Evolutionary conservation across 2,797 vertebrate species (phyloP).

Genomic region (Takifugu ocellatus): DNA sequence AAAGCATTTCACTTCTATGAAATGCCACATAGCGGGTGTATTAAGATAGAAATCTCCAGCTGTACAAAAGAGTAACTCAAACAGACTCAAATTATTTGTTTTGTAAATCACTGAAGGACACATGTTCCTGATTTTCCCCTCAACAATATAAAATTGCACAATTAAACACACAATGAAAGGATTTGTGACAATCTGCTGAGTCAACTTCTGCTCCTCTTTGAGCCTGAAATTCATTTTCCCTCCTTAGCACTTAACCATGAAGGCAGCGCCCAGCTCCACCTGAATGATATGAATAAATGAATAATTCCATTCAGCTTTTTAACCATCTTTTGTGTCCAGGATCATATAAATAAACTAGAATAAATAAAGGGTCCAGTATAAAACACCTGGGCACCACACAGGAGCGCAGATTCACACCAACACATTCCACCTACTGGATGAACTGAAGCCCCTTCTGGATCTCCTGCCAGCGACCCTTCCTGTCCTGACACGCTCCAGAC

Average conservation of each 20-base stretch:
- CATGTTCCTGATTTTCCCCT: background rate
- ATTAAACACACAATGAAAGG: background rate
- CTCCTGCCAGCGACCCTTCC: conserved; percentile 87
- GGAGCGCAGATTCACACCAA: background rate
- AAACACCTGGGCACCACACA: background rate
- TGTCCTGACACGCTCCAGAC: conserved; percentile 86
- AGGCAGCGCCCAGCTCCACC: no score
- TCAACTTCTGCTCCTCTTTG: background rate
- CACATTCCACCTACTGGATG: conserved; percentile 84
- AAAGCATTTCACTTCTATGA: background rate
- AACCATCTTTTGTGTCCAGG: no score
- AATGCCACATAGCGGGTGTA: background rate
- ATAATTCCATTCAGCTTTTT: no score
- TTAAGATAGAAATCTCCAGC: no score
- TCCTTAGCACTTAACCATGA: no score
- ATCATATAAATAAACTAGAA: no score
- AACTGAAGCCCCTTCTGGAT: conserved; percentile 95
- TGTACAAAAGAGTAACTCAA: no score
- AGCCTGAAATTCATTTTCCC: no score
- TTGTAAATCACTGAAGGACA: no score
- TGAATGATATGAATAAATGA: no score
- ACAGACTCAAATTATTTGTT: no score
- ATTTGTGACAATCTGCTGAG: background rate
- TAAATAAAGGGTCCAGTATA: no score
- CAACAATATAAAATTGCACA: background rate